Percentiles rank a stretch among this genome's conserved stretches.
These are phyloP conservation scores for Lymantria monacha DNA, from an alignment of 2,888 invertebrate genomes.

Conservation along the genomic window DNA sequence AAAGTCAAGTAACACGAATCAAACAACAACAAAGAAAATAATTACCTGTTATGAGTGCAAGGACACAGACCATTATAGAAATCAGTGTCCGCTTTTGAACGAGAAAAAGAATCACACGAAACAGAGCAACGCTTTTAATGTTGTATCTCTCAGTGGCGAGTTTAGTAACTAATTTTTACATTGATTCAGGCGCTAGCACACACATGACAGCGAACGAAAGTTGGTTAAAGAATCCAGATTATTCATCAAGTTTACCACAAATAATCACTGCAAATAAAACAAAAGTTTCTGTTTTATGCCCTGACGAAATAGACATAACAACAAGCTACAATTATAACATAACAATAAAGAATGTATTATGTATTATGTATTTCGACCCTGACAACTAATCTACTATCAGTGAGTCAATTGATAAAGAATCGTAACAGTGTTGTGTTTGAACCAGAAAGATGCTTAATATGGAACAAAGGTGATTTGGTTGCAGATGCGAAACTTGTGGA, in stretches of 20 bases:
- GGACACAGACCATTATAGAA: background rate
- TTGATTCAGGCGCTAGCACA: background rate
- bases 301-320: background rate
- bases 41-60: conserved; percentile 3
- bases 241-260: background rate
- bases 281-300: background rate
- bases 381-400: background rate
- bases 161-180: conserved; percentile 1
- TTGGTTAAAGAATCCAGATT: background rate
- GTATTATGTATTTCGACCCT: background rate
- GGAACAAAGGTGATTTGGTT: background rate
- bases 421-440: conserved; percentile 16
- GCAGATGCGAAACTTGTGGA: conserved; percentile 6
- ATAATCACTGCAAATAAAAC: background rate
- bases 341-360: background rate
- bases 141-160: conserved; percentile 2
- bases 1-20: conserved; percentile 1
- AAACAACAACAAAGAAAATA: no score
- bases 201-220: conserved; percentile 1
- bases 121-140: conserved; percentile 2
- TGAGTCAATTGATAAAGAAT: conserved; percentile 1
- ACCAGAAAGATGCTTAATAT: conserved; percentile 5
- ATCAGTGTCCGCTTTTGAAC: background rate
- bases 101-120: background rate
- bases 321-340: background rate